Base-by-base conservation (phyloP, 1,140 invertebrate species). In the Alviniconcha marisindica region DNA sequence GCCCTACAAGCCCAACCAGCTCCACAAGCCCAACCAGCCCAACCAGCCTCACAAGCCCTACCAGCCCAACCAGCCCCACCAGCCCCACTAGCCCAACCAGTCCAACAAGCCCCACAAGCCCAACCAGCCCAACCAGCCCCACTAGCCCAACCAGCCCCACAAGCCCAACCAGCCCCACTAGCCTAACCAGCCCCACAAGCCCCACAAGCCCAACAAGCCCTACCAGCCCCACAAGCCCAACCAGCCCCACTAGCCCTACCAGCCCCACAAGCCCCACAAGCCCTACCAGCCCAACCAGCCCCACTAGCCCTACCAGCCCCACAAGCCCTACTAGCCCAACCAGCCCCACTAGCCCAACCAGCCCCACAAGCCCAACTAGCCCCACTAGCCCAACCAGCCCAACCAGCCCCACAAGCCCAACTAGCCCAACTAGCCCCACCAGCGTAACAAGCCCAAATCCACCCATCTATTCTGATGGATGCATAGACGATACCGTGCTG, bases 271-370 rank as follows among this genome's bases (percentile, higher is more conserved):
- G 60, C 60, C 60, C 60, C 24, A 63, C 60, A n/a, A 10, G 60
- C 60, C 60, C 60, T 63, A 63, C 60, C 60, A 63, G 60, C 24
- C 60, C 60, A 63, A 63, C 60, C 7, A 63, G 60, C 60, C 60
- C 60, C 24, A 63, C 60, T 24, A 63, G 60, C 28, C 60, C 60
- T 12, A 63, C 60, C 7, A 63, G 60, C 24, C 60, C 60, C 24
- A 63, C 60, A 7, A 63, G 60, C 24, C 60, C 60, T 5, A 63
- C 60, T 63, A 63, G 60, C 60, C 60, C 60, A 12, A 63, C 60
- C 5, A 63, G 10, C 60, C 60, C 60, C 7, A 63, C 60, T n/a
- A 63, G 60, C 24, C 60, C 28, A 24, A 63, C 60, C 24, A 63
- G 60, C 60, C 60, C 60, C 24, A 63, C 60, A 63, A 63, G 60